Evolutionary conservation across 1,140 invertebrate species (phyloP).

Genomic region (Cryptotermes secundus): DNA sequence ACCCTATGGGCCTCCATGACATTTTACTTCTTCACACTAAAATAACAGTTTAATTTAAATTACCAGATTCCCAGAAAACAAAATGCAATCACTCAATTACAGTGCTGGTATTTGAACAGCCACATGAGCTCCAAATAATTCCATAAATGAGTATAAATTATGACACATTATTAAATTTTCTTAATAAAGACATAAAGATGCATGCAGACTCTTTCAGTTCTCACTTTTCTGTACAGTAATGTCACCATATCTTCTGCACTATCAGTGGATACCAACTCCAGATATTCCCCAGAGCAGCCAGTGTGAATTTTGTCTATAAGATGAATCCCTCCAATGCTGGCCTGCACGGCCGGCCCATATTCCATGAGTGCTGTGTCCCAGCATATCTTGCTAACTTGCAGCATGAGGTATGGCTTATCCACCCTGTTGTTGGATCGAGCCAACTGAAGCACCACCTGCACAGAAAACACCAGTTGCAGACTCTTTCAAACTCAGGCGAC

Average conservation of each 20-base stretch:
- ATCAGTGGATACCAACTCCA: constrained; percentile 70
- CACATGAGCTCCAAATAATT: too few relatives aligned
- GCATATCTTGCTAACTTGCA: constrained; percentile 67
- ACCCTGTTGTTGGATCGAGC: constrained; percentile 62
- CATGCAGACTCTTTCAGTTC: neutral
- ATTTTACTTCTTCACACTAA: too few relatives aligned
- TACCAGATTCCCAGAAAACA: too few relatives aligned
- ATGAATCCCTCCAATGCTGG: constrained; percentile 67
- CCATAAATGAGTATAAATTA: too few relatives aligned
- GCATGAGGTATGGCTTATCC: constrained; percentile 74
- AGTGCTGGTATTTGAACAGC: too few relatives aligned
- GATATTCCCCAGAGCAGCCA: constrained; percentile 70
- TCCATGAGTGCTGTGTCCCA: constrained; percentile 75
- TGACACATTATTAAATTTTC: too few relatives aligned
- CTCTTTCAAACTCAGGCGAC: too few relatives aligned
- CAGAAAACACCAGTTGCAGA: neutral
- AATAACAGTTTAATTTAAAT: too few relatives aligned
- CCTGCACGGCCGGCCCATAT: constrained; percentile 75
- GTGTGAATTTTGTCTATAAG: constrained; percentile 81
- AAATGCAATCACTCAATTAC: too few relatives aligned
- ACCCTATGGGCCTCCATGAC: too few relatives aligned
- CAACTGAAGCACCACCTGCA: constrained; percentile 52
- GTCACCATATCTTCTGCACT: constrained; percentile 64
- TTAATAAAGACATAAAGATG: neutral
- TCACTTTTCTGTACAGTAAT: constrained; percentile 74